Evolutionary conservation across 64 coral and sea anemone species (phyloP), one percentile per base, ranked within the genome.

Genomic region (Stylophora pistillata): DNA sequence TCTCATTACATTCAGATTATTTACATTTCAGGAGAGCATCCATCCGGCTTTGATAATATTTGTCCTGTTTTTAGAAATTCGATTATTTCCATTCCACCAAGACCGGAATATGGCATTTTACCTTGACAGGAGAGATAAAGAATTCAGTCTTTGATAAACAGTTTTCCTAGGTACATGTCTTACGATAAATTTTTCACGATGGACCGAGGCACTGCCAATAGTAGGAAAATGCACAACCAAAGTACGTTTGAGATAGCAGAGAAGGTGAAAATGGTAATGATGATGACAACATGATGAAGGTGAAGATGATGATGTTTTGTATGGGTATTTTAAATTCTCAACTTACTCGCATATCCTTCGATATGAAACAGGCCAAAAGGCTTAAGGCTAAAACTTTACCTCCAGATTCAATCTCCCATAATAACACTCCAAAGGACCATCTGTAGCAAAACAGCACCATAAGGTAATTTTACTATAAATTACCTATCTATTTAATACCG

Each of bases 321-420:
- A 16, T 64, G 61, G 5, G 23, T 21, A 17, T 64, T 21, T 7
- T 14, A 23, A 64, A 64, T 23, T n/a, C 20, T 64, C 18, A 21
- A 4, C 1, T 23, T 17, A 17, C 15, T 17, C 61, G 0, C 23
- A 64, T 64, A 17, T 64, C 25, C 21, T 66, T 66, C 9, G 9
- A 66, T 10, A 66, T 21, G 26, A 27, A 10, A 25, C 10, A 25
- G 21, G 26, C 10, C n/a, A 10, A 68, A 68, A 68, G 64, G 12
- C 21, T 23, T 16, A 0, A 21, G n/a, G 64, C 64, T 41, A 41
- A 41, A 41, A 41, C 37, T 41, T 61, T 62, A 80, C 78, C 78
- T 80, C 27, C 56, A 20, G 78, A 58, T 20, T 58, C 78, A 20
- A 80, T 80, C 58, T 80, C 78, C 78, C 78, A 80, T 14, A 61